phyloP scores from a whole-genome alignment of 1,140 invertebrate genomes.

The Drosophila cardini region DNA sequence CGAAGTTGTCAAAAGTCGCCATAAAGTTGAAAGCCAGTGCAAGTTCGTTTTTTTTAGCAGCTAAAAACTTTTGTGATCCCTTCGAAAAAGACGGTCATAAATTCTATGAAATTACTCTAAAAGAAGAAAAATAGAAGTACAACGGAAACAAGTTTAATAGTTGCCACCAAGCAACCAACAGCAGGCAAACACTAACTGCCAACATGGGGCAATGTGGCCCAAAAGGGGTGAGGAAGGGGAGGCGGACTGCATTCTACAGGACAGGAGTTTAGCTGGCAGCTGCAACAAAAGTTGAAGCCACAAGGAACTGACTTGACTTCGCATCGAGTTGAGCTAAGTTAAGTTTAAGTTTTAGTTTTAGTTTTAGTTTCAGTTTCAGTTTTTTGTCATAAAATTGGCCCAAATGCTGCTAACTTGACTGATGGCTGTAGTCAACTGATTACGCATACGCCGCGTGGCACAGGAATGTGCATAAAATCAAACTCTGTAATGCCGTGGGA shows the following conservation, averaged over 20 bases:
- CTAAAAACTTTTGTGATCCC: slow-evolving; percentile 69
- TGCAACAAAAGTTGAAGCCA: slow-evolving; percentile 14
- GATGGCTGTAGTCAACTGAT: slow-evolving; percentile 70
- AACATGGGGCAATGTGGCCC: neutral
- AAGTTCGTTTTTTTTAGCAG: slow-evolving; percentile 39
- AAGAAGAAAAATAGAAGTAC: slow-evolving; percentile 47
- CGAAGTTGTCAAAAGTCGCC: slow-evolving; percentile 50
- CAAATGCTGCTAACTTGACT: slow-evolving; percentile 59
- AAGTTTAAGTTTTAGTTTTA: no score
- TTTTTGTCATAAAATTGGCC: slow-evolving; percentile 47
- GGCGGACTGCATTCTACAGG: slow-evolving; percentile 12
- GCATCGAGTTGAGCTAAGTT: slow-evolving; percentile 3
- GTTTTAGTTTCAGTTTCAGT: no score
- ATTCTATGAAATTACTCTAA: slow-evolving; percentile 72
- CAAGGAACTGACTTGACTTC: slow-evolving; percentile 37
- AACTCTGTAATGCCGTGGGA: slow-evolving; percentile 55
- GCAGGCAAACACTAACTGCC: slow-evolving; percentile 1
- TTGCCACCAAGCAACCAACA: slow-evolving; percentile 33
- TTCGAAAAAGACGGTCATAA: slow-evolving; percentile 71
- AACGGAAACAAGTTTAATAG: slow-evolving; percentile 80
- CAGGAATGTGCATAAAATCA: slow-evolving; percentile 65
- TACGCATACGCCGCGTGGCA: slow-evolving; percentile 75
- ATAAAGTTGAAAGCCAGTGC: slow-evolving; percentile 31
- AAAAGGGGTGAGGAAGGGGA: neutral
- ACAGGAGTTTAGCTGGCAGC: slow-evolving; percentile 34